A percentile compares a stretch with the other conserved stretches of the same genome.
These are phyloP conservation scores for Crambe crambe DNA, from an alignment of 37 sponge, comb jelly and placozoan genomes.

Conservation along the genomic window DNA sequence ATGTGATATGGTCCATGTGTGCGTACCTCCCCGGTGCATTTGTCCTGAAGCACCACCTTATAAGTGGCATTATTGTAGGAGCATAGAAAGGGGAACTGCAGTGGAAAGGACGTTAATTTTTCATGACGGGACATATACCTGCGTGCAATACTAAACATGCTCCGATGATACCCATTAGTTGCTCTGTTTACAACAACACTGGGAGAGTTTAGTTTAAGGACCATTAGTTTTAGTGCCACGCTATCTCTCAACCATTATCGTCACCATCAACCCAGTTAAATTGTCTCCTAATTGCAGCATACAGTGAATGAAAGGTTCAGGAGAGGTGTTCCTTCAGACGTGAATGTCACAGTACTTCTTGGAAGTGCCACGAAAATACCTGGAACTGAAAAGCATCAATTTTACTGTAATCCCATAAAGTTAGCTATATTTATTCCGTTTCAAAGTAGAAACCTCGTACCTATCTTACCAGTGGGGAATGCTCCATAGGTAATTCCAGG, in stretches of 20 bases:
- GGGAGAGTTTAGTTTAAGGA: too few species aligned
- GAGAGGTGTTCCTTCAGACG: neutral
- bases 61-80: slow-evolving; percentile 4
- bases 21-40: neutral
- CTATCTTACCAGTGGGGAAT: neutral
- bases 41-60: neutral
- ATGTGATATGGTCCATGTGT: neutral
- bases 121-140: too few species aligned
- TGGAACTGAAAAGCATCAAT: neutral
- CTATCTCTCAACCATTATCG: neutral
- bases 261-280: neutral
- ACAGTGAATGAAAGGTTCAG: neutral
- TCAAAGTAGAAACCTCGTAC: too few species aligned
- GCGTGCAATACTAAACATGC: too few species aligned
- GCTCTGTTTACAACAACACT: too few species aligned
- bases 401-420: too few species aligned
- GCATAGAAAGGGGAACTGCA: slow-evolving; percentile 9
- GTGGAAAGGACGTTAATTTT: too few species aligned
- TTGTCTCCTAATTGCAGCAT: neutral
- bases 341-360: neutral
- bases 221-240: too few species aligned
- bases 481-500: neutral
- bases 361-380: neutral
- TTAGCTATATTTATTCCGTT: too few species aligned
- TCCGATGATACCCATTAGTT: too few species aligned